Conservation (phyloP, 1,140 invertebrate species). For the Marisa cornuarietis region DNA sequence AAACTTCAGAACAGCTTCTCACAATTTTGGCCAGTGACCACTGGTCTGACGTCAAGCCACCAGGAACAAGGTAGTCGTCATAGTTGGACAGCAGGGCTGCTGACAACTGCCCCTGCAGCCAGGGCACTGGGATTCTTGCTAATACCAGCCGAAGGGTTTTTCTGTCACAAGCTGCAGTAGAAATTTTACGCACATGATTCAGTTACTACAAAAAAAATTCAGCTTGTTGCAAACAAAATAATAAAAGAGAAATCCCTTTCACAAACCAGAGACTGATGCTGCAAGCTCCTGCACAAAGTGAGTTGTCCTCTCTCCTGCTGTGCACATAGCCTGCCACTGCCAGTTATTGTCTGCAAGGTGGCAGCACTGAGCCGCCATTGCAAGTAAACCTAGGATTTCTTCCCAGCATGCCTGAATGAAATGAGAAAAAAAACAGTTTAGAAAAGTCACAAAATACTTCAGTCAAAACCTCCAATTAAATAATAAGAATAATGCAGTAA, state of each 20-base stretch:
- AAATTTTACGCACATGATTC: no score
- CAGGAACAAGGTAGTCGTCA: conserved; percentile 32
- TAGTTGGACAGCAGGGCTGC: conserved; percentile 22
- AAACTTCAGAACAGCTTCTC: not conserved
- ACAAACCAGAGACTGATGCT: conserved; percentile 4
- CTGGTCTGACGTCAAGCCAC: conserved; percentile 23
- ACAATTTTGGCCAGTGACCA: conserved; percentile 27
- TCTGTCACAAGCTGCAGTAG: not conserved
- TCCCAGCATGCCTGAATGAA: conserved; percentile 17
- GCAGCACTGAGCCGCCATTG: conserved; percentile 28
- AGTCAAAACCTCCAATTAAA: no score
- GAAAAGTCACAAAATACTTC: no score
- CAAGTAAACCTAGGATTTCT: conserved; percentile 20
- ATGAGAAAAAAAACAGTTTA: not conserved
- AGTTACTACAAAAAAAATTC: no score
- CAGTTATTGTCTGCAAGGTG: conserved; percentile 17
- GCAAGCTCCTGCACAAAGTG: conserved; percentile 7
- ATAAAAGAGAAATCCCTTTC: no score
- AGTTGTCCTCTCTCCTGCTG: not conserved
- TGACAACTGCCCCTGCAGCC: conserved; percentile 11
- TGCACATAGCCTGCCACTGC: not conserved
- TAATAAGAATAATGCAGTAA: no score
- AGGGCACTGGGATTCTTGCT: not conserved
- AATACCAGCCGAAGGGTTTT: not conserved
- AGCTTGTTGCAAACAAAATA: no score